Base-by-base conservation (phyloP, 1,140 invertebrate genomes). In the Camponotus floridanus region DNA sequence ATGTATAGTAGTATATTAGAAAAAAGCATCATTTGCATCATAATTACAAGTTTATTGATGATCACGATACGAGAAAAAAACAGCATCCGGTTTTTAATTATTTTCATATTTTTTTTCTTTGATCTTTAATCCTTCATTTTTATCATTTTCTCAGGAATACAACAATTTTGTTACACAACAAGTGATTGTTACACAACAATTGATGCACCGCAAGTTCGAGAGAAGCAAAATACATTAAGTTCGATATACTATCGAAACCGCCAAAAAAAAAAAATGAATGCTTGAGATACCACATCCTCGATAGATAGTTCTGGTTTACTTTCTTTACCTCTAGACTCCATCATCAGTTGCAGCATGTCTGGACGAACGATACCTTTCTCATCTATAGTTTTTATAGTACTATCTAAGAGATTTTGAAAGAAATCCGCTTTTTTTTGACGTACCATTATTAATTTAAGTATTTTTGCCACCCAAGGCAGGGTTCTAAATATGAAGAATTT, bases 161-260 rank as follows among this genome's bases (percentile, higher is more conserved):
- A 26, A 26, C 26, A 26, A 26, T 26, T 26, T 26, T 26, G 26
- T 26, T n/a, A n/a, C n/a, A n/a, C n/a, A n/a, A n/a, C n/a, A n/a
- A n/a, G n/a, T n/a, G n/a, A n/a, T n/a, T n/a, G n/a, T n/a, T n/a
- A n/a, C n/a, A n/a, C n/a, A n/a, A n/a, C n/a, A n/a, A n/a, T n/a
- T n/a, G n/a, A n/a, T n/a, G n/a, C 21, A 95, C 80, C 0, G 96
- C 96, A 21, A 97, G 90, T 68, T 95, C 89, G 95, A 7, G 92
- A 57, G 1, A 92, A 0, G 92, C 86, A 6, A 96, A 90, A 96
- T 92, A 87, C 26, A 96, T 88, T 0, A 94, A 74, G 5, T 91
- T 93, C 3, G 95, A 92, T 1, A 95, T 94, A 0, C 96, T 97
- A 73, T 97, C 96, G 88, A 95, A 96, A 1, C 95, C 96, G 59